Evolutionary conservation across 1,140 invertebrate species (phyloP).

Genomic region (Sitobion miscanthi): DNA sequence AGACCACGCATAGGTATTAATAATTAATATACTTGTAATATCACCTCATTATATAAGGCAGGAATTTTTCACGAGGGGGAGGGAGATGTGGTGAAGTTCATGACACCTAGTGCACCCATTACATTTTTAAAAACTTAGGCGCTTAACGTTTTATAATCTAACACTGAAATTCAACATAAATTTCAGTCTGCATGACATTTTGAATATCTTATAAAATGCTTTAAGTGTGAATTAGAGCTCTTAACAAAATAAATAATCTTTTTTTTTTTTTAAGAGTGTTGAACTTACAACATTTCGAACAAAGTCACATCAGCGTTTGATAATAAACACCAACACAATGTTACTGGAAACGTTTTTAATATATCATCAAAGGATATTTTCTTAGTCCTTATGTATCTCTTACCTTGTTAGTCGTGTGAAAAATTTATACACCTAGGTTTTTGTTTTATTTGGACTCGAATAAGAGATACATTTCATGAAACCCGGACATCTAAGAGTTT

Average conservation of each 20-base stretch:
- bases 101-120: too few relatives aligned
- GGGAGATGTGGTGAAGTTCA: too few relatives aligned
- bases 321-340: background rate
- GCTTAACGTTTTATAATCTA: background rate
- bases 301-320: background rate
- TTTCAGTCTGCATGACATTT: background rate
- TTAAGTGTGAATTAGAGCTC: background rate
- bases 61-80: background rate
- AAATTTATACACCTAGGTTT: background rate
- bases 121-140: too few relatives aligned
- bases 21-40: too few relatives aligned
- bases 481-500: background rate
- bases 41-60: background rate
- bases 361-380: background rate
- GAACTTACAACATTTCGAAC: background rate
- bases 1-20: too few relatives aligned
- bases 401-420: background rate
- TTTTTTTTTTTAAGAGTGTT: background rate
- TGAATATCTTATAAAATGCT: background rate
- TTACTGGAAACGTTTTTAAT: background rate
- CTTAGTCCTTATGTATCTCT: background rate
- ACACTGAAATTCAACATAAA: background rate
- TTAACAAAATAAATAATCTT: background rate
- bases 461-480: background rate
- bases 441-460: background rate